Evolutionary conservation across 2,113 vertebrate species (phyloP).

Genomic region (Setophaga coronata): DNA sequence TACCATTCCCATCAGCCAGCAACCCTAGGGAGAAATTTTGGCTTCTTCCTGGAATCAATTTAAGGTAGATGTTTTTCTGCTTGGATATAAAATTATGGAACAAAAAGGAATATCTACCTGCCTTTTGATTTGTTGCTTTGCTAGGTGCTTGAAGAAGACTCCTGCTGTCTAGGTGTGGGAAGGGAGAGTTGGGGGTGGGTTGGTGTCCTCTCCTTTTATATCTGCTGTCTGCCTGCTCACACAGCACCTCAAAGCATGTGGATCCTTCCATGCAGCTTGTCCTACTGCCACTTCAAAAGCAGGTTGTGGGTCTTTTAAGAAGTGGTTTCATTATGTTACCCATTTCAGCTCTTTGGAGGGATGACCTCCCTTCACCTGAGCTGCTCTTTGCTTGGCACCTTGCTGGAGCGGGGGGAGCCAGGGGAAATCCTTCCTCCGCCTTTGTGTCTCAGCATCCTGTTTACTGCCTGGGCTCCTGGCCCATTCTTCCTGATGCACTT

Average conservation of each 20-base stretch:
- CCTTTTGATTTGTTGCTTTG: neutral
- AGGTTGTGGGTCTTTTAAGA: neutral
- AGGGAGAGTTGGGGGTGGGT: neutral
- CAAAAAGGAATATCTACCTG: neutral
- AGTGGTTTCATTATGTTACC: neutral
- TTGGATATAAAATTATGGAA: neutral
- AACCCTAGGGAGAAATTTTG: neutral
- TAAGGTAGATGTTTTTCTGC: neutral
- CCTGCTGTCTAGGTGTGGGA: neutral
- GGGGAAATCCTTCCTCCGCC: slow-evolving; percentile 48
- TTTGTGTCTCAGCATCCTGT: slow-evolving; percentile 57
- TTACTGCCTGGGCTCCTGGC: neutral
- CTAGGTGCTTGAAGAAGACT: neutral
- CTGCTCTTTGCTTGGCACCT: neutral
- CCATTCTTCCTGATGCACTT: slow-evolving; percentile 25
- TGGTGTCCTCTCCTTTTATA: neutral
- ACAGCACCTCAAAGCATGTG: accelerated
- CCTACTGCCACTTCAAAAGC: neutral
- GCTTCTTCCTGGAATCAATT: neutral
- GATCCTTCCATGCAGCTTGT: neutral
- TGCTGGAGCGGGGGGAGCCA: accelerated
- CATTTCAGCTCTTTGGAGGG: neutral
- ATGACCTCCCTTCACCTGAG: neutral
- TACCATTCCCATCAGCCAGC: neutral
- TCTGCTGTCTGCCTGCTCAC: neutral